These are phyloP conservation scores for Altica lythri DNA, from an alignment of 2,888 invertebrate genomes.

Conservation along the genomic window DNA sequence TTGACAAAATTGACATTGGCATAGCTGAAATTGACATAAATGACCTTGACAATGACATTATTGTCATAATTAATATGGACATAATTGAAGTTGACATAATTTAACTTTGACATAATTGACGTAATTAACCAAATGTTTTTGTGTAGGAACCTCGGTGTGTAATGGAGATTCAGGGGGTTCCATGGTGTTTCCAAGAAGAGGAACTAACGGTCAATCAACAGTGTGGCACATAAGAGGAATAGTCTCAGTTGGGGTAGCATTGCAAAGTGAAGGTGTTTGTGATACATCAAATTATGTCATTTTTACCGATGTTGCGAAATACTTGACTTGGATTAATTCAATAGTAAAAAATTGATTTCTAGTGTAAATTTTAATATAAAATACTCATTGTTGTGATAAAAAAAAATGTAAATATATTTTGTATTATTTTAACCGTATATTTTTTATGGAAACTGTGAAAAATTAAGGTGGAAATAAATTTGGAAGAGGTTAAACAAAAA, in stretches of 20 bases:
- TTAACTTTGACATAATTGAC: too few relatives aligned
- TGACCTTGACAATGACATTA: too few relatives aligned
- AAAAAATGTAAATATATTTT: neutral
- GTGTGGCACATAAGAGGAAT: slow-evolving; percentile 58
- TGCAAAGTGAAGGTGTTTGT: slow-evolving; percentile 63
- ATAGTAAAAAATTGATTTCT: slow-evolving; percentile 20
- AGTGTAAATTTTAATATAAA: neutral
- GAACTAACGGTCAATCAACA: slow-evolving; percentile 38
- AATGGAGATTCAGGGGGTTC: slow-evolving; percentile 58
- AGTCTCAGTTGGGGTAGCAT: slow-evolving; percentile 64
- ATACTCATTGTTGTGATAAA: slow-evolving; percentile 27
- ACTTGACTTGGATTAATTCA: slow-evolving; percentile 48
- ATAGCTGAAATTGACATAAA: too few relatives aligned
- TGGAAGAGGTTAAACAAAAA: too few relatives aligned
- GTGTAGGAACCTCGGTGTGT: slow-evolving; percentile 60
- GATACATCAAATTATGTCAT: slow-evolving; percentile 66
- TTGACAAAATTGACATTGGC: too few relatives aligned
- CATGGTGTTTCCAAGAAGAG: slow-evolving; percentile 52
- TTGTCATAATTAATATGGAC: too few relatives aligned
- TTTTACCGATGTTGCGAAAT: slow-evolving; percentile 66
- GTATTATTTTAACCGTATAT: too few relatives aligned
- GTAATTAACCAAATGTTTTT: too few relatives aligned
- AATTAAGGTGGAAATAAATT: too few relatives aligned
- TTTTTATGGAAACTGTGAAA: too few relatives aligned
- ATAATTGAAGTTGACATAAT: too few relatives aligned